A percentile compares a stretch with the other conserved stretches of the same genome.
phyloP scores from a whole-genome alignment of 2,797 vertebrate genomes.

The Odontamblyopus lacepedii region DNA sequence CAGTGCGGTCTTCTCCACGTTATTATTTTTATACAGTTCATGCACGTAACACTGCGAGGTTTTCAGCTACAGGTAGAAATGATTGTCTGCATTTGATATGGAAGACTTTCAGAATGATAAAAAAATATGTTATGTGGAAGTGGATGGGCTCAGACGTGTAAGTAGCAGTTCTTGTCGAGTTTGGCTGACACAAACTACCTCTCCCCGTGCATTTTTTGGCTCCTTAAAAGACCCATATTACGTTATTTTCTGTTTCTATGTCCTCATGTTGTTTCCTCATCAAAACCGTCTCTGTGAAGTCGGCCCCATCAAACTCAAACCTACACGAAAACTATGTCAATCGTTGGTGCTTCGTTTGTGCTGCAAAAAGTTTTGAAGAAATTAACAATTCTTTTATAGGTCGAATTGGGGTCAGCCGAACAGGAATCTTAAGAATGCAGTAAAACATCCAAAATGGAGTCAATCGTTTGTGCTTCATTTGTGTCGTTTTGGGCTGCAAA shows the following conservation, averaged over 20 bases:
- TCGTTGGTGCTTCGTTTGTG: no score
- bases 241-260: neutral
- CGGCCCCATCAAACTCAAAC: no score
- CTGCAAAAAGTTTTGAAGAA: no score
- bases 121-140: slow-evolving; percentile 4
- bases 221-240: slow-evolving; percentile 17
- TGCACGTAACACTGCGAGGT: slow-evolving; percentile 17
- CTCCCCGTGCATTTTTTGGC: slow-evolving; percentile 50
- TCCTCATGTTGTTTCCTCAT: no score
- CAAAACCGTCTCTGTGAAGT: no score
- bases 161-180: slow-evolving; percentile 61
- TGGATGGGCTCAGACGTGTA: slow-evolving; percentile 10
- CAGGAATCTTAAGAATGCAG: no score
- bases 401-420: no score
- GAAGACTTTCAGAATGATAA: slow-evolving; percentile 12
- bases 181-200: slow-evolving; percentile 43
- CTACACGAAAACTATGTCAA: no score
- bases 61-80: slow-evolving; percentile 1
- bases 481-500: no score
- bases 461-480: no score
- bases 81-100: slow-evolving; percentile 3
- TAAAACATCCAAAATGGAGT: no score
- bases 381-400: no score
- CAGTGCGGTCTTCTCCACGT: neutral
- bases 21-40: neutral